These are phyloP conservation scores for Pan troglodytes DNA, from an alignment of 2,113 vertebrate species.

Conservation along the genomic window DNA sequence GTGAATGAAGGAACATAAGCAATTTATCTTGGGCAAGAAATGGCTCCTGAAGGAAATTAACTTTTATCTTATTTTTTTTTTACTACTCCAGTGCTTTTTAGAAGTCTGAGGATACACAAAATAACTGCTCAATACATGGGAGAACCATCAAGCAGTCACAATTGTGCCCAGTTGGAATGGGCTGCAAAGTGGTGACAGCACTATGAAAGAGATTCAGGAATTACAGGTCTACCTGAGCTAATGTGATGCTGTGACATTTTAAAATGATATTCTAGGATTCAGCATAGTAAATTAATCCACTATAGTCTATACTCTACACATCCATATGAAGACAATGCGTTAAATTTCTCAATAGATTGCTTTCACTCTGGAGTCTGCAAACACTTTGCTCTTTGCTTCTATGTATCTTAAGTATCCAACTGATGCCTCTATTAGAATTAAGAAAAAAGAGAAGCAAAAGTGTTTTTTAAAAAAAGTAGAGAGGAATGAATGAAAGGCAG, in stretches of 20 bases:
- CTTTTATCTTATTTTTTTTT: too few relatives aligned
- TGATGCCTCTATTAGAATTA: neutral
- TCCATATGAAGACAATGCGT: neutral
- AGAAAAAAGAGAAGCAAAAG: neutral
- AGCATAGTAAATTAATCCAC: neutral
- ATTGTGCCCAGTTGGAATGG: neutral
- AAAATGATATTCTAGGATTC: neutral
- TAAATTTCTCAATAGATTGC: neutral
- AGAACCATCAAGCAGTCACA: neutral
- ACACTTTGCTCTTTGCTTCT: neutral
- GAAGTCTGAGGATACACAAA: neutral
- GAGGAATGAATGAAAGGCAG: neutral
- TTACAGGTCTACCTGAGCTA: neutral
- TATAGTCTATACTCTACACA: neutral
- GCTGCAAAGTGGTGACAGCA: neutral
- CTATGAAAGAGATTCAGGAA: neutral
- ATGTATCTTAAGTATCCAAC: neutral
- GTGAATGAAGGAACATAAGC: neutral
- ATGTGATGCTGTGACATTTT: neutral
- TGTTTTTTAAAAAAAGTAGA: neutral
- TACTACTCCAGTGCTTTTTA: neutral
- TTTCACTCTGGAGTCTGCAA: neutral
- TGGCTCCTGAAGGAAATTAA: neutral
- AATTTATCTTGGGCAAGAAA: neutral
- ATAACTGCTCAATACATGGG: neutral